Evolutionary conservation across 2,113 vertebrate genomes (phyloP), one percentile per base, ranked within the genome.

Genomic region (Phodopus roborovskii): DNA sequence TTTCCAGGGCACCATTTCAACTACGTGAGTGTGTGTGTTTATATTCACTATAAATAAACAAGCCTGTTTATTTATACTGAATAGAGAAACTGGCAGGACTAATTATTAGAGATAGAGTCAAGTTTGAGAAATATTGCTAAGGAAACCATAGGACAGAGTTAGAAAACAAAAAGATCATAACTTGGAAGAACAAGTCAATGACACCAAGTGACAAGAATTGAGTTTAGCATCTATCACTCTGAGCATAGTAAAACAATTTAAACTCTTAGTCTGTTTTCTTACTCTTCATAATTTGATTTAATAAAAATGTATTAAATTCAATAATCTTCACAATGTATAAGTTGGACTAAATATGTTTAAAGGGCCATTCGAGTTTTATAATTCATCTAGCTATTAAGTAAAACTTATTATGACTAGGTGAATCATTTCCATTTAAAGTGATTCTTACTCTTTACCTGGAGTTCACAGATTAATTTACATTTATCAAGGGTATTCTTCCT

Each of bases 1-100:
- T 94, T 96, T 48, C 22, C 17, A 36, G 36, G n/a, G 1, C 79
- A 86, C 91, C 70, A 88, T 92, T 96, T 93, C 48, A 94, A 88
- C 78, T 74, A 45, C 30, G 16, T 48, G 5, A 48, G 2, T 48
- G 13, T 77, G 2, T 48, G 12, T 77, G 28, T 77, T 56, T 56
- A 56, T 56, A 56, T 56, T 56, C 56, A 56, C 11, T 56, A 56
- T 56, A 56, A 56, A 56, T 56, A 56, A 56, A 56, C 56, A 8
- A 7, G 50, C 70, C 58, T 45, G 36, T 42, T 13, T 58, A 53
- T 86, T 89, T 94, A 22, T 88, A 91, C 60, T 68, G 26, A 13
- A 56, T 30, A 42, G 17, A 73, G 53, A 83, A 78, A 10, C 88
- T 53, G 81, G 26, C 16, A 92, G 7, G 30, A 16, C 24, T 85